A percentile compares a stretch with the other conserved stretches of the same genome.
Conservation (phyloP, 2,113 vertebrate species). For the Heterocephalus glaber region DNA sequence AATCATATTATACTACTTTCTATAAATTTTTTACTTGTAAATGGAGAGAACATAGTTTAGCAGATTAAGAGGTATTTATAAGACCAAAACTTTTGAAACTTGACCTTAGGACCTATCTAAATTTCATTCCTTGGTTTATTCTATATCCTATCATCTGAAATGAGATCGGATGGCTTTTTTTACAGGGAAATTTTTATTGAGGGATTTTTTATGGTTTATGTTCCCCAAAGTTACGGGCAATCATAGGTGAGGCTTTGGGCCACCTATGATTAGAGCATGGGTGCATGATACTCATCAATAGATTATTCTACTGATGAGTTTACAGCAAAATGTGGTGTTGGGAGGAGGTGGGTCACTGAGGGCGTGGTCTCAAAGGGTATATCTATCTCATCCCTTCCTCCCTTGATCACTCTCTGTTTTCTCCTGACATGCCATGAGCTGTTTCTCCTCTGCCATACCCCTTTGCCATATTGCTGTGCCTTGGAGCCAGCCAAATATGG, state of each 20-base stretch:
- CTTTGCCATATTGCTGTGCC: neutral
- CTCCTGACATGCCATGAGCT: neutral
- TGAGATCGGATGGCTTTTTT: neutral
- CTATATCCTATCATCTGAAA: neutral
- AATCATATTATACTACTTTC: neutral
- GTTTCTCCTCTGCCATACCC: neutral
- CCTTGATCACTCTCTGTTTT: neutral
- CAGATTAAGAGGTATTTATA: constrained; percentile 29
- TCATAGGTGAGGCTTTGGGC: neutral
- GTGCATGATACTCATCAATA: neutral
- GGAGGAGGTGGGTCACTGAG: neutral
- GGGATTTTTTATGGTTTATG: neutral
- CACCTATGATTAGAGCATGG: neutral
- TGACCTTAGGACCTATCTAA: neutral
- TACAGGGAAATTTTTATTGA: neutral
- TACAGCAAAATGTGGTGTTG: neutral
- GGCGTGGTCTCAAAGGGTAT: neutral
- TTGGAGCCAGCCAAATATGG: neutral
- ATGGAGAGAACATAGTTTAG: neutral
- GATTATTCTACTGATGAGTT: neutral
- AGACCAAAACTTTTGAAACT: neutral
- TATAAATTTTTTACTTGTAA: constrained; percentile 19
- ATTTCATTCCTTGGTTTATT: neutral
- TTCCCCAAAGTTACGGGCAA: neutral
- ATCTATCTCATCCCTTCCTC: neutral